phyloP scores from a whole-genome alignment of 2,797 vertebrate species.

The Anolis apletophallus region DNA sequence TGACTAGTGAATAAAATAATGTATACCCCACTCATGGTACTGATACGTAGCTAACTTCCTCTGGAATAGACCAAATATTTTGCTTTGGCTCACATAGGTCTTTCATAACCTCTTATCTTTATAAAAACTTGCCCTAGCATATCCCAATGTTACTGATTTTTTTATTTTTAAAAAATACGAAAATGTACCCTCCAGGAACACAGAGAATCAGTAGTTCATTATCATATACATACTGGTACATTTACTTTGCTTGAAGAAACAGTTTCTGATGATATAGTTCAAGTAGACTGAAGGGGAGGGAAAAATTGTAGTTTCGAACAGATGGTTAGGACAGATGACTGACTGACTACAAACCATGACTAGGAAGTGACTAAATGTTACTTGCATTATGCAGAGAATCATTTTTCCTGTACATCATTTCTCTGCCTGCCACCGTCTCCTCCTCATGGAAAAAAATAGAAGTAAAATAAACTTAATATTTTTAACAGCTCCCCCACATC shows the following conservation, averaged over 20 bases:
- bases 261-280: conserved; percentile 69
- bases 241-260: conserved; percentile 65
- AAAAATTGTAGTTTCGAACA: conserved; percentile 65
- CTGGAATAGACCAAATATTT: conserved; percentile 15
- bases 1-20: not conserved
- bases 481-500: not conserved
- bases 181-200: conserved; percentile 64
- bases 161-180: conserved; percentile 33
- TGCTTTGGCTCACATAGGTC: conserved; percentile 56
- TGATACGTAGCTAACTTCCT: not conserved
- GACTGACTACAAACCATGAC: conserved; percentile 48
- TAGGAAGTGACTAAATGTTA: conserved; percentile 54
- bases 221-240: conserved; percentile 50
- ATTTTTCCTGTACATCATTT: conserved; percentile 41
- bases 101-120: conserved; percentile 68
- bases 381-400: conserved; percentile 52
- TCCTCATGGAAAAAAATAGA: conserved; percentile 43
- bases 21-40: not conserved
- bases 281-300: conserved; percentile 67
- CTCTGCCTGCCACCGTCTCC: conserved; percentile 31
- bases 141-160: conserved; percentile 64
- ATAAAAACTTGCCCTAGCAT: conserved; percentile 57
- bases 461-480: conserved; percentile 13
- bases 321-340: conserved; percentile 65
- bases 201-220: conserved; percentile 63